phyloP scores from a whole-genome alignment of 2,888 invertebrate genomes.

The Furcula furcula region DNA sequence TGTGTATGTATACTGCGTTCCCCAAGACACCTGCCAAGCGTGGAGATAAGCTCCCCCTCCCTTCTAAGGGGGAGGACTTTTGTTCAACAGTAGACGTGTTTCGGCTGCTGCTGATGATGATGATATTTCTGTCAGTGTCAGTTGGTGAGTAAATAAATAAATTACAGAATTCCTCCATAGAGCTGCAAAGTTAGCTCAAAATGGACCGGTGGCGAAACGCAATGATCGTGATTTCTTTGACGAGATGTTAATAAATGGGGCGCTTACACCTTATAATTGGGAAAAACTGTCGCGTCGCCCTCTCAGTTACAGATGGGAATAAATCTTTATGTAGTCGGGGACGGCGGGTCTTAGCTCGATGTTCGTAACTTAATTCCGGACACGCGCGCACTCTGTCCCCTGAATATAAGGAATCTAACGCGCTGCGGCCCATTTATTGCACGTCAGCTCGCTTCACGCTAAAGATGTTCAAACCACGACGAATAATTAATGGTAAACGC shows the following conservation, averaged over 20 bases:
- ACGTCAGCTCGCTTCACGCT: constrained; percentile 45
- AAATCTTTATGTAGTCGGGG: constrained; percentile 79
- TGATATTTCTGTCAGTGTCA: no score
- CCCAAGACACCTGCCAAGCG: no score
- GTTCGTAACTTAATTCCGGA: constrained; percentile 63
- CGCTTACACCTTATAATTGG: constrained; percentile 78
- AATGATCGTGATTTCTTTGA: constrained; percentile 65
- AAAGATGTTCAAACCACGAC: constrained; percentile 67
- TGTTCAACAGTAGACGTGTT: no score
- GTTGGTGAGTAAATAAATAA: no score
- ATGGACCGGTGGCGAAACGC: constrained; percentile 29
- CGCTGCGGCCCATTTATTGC: constrained; percentile 72
- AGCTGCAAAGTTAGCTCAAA: no score
- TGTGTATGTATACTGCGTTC: no score
- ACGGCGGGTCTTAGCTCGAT: constrained; percentile 43
- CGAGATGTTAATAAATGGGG: constrained; percentile 77
- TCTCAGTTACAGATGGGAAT: constrained; percentile 80
- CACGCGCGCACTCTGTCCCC: constrained; percentile 74
- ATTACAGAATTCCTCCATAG: no score
- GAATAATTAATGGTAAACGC: constrained; percentile 68
- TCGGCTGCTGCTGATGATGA: no score
- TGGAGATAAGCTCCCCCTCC: no score
- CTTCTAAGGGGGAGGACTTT: no score
- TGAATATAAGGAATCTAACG: constrained; percentile 75
- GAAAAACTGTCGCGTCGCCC: constrained; percentile 78